Percentiles rank a stretch among this genome's conserved stretches.
phyloP scores from a whole-genome alignment of 1,140 invertebrate genomes.

The Hetaerina americana region DNA sequence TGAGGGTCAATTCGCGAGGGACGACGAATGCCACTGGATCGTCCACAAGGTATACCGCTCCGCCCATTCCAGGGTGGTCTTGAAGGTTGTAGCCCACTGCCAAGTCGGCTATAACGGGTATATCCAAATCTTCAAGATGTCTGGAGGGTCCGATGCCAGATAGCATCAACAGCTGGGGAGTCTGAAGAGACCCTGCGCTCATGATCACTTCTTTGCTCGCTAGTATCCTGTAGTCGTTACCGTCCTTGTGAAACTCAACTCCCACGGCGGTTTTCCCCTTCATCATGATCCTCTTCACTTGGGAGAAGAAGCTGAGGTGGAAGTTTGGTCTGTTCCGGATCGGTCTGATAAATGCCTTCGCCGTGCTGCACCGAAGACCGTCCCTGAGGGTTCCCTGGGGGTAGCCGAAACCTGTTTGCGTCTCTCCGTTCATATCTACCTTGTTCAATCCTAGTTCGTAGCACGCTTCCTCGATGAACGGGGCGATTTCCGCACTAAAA shows the following conservation, averaged over 20 bases:
- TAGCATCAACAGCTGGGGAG: slow-evolving; percentile 44
- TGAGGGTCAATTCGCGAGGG: neutral
- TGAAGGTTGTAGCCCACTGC: slow-evolving; percentile 4
- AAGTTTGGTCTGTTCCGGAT: slow-evolving; percentile 35
- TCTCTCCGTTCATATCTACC: slow-evolving; percentile 28
- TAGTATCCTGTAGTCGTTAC: slow-evolving; percentile 21
- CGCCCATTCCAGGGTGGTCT: neutral
- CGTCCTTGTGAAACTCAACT: slow-evolving; percentile 9
- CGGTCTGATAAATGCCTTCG: slow-evolving; percentile 39
- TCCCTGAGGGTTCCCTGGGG: slow-evolving; percentile 31
- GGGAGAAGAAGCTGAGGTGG: slow-evolving; percentile 32
- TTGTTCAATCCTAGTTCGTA: slow-evolving; percentile 25
- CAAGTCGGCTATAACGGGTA: slow-evolving; percentile 18
- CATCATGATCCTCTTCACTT: slow-evolving; percentile 36
- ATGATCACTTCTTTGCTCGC: slow-evolving; percentile 39
- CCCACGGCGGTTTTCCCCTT: slow-evolving; percentile 22
- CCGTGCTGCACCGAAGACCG: slow-evolving; percentile 40
- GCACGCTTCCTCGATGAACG: slow-evolving; percentile 23
- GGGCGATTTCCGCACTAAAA: neutral
- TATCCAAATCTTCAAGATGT: slow-evolving; percentile 28
- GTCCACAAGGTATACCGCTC: neutral
- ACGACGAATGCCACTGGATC: neutral
- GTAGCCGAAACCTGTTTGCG: slow-evolving; percentile 18
- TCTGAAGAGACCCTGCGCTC: slow-evolving; percentile 40
- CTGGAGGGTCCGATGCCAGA: slow-evolving; percentile 41